phyloP scores from a whole-genome alignment of 1,140 invertebrate genomes.

The Acromyrmex charruanus region DNA sequence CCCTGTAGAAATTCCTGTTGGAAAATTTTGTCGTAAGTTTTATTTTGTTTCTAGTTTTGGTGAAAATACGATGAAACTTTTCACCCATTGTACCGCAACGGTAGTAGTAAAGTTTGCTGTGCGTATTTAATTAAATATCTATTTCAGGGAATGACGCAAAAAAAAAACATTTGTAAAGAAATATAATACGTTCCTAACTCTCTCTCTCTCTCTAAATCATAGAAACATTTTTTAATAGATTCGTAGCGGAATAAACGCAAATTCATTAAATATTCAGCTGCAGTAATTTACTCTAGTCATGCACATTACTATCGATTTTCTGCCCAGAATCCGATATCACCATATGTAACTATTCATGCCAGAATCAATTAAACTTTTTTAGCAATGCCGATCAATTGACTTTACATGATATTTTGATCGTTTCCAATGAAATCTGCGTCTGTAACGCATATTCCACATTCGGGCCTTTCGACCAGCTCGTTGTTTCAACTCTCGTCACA shows the following conservation, averaged over 20 bases:
- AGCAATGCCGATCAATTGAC: slow-evolving; percentile 11
- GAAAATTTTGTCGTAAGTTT: slow-evolving; percentile 54
- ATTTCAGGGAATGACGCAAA: neutral
- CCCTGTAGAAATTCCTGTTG: slow-evolving; percentile 41
- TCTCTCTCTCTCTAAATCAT: neutral
- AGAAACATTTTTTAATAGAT: slow-evolving; percentile 1
- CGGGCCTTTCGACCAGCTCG: slow-evolving; percentile 53
- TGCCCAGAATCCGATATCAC: neutral
- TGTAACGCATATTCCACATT: slow-evolving; percentile 65
- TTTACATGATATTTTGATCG: slow-evolving; percentile 57
- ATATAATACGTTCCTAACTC: neutral
- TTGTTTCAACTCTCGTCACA: slow-evolving; percentile 76
- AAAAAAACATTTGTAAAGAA: neutral
- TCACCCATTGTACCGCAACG: neutral
- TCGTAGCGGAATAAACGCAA: neutral
- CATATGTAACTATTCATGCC: slow-evolving; percentile 3
- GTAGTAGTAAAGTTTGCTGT: neutral
- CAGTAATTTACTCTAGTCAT: neutral
- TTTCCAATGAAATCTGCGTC: slow-evolving; percentile 58
- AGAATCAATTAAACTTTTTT: slow-evolving; percentile 36
- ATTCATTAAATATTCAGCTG: neutral
- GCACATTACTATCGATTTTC: neutral
- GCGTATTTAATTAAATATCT: slow-evolving; percentile 45
- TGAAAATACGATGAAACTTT: slow-evolving; percentile 48
- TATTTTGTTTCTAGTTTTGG: slow-evolving; percentile 44